Base-by-base conservation (phyloP, 2,797 vertebrate genomes). In the Pristis pectinata region DNA sequence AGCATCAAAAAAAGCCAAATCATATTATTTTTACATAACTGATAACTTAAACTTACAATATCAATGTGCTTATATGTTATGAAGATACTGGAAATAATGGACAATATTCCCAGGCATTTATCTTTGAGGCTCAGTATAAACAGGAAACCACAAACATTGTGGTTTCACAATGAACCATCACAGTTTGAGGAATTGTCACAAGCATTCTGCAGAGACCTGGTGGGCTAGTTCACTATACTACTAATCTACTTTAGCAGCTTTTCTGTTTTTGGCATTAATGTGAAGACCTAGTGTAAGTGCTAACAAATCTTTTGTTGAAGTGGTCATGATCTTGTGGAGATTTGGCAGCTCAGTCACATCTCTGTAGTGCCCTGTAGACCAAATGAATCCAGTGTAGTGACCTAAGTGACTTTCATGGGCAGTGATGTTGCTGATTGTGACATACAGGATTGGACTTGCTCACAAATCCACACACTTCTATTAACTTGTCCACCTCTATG, bases 251-350 rank as follows among this genome's bases (percentile, higher is more conserved):
- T 61, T 1, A 67, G n/a, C 7, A 64, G 59, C n/a, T 22, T 91
- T 91, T 67, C 17, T 24, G 7, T 19, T 91, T 91, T 22, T 91
- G 3, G 59, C 59, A 67, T 67, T 22, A 24, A 64, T 67, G 87
- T 24, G n/a, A n/a, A 67, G 87, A 67, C 10, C 87, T 37, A 17
- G n/a, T 91, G 19, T 41, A 64, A 41, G n/a, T 67, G 17, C n/a
- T 37, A 41, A 64, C 61, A 64, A 41, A 41, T 91, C 13, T 59
- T 34, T 10, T 37, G 34, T 37, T 61, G 17, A 19, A 1, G 34
- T 91, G 15, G 34, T 37, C n/a, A 91, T 91, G 59, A 91, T 61
- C 87, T 37, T 91, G 87, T 64, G 37, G 56, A 91, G 56, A n/a
- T 37, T 61, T 64, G 59, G 19, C 34, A 91, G 15, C 34, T 37